Evolutionary conservation across 2,113 vertebrate species (phyloP).

Genomic region (Nothoprocta perdicaria): DNA sequence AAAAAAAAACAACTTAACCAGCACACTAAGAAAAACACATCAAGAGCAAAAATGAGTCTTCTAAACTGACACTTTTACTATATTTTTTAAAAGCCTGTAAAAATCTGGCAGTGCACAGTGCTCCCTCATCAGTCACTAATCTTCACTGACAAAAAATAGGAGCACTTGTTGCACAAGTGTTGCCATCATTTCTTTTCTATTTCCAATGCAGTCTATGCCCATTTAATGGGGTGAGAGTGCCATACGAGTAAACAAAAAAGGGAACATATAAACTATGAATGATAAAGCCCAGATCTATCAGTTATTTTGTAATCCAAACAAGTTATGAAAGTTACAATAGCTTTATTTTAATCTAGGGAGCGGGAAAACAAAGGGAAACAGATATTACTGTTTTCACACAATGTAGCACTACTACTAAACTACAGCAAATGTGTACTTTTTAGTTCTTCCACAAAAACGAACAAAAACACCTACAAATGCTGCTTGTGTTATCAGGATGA

Average conservation of each 20-base stretch:
- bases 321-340: background rate
- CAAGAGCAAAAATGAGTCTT: background rate
- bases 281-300: background rate
- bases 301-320: background rate
- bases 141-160: background rate
- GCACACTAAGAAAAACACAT: background rate
- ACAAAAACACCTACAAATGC: background rate
- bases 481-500: background rate
- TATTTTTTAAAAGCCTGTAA: background rate
- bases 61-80: background rate
- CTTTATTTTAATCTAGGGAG: background rate
- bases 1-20: background rate
- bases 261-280: background rate
- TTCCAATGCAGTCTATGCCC: background rate
- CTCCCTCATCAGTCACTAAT: background rate
- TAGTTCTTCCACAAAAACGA: background rate
- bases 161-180: background rate
- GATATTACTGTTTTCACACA: background rate
- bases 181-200: background rate
- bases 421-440: background rate
- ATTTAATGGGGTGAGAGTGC: background rate
- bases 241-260: background rate
- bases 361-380: no score
- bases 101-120: background rate
- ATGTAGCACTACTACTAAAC: background rate